Percentiles rank a stretch among this genome's conserved stretches.
Conservation (phyloP, 2,113 vertebrate species). For the Eublepharis macularius region DNA sequence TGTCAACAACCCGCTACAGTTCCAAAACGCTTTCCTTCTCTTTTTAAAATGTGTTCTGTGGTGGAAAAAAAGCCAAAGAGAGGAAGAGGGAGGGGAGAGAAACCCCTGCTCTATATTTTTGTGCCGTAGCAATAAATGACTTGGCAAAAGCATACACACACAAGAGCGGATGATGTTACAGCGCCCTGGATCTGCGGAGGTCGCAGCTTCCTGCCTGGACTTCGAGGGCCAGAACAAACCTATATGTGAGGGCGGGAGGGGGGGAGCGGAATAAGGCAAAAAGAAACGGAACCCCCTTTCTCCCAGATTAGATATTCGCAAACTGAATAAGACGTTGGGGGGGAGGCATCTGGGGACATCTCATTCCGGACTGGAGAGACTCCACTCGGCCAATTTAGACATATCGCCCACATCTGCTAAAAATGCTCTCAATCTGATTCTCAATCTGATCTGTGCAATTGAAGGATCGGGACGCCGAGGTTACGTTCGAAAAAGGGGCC, state of each 20-base stretch:
- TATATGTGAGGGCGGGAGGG: not conserved
- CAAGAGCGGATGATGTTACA: not conserved
- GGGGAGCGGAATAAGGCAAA: not conserved
- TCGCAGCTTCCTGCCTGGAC: constrained; percentile 20
- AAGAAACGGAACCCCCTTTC: not conserved
- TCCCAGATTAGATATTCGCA: not conserved
- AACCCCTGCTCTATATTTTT: constrained; percentile 18
- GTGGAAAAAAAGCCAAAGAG: not conserved
- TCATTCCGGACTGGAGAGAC: not conserved
- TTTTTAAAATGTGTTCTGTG: not conserved
- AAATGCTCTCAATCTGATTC: not conserved
- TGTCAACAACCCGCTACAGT: not conserved
- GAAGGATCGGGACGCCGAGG: not conserved
- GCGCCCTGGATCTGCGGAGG: not conserved
- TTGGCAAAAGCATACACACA: constrained; percentile 21
- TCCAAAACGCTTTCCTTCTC: not conserved
- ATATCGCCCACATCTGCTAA: not conserved
- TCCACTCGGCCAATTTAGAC: not conserved
- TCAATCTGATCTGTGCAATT: not conserved
- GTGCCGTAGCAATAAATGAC: not conserved
- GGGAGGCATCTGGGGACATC: not conserved
- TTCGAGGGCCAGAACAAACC: constrained; percentile 43
- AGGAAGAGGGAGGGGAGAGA: not conserved
- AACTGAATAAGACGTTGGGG: too few species aligned
- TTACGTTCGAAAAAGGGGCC: not conserved